Evolutionary conservation across 2,797 vertebrate genomes (phyloP).

Genomic region (Hydrolagus colliei): DNA sequence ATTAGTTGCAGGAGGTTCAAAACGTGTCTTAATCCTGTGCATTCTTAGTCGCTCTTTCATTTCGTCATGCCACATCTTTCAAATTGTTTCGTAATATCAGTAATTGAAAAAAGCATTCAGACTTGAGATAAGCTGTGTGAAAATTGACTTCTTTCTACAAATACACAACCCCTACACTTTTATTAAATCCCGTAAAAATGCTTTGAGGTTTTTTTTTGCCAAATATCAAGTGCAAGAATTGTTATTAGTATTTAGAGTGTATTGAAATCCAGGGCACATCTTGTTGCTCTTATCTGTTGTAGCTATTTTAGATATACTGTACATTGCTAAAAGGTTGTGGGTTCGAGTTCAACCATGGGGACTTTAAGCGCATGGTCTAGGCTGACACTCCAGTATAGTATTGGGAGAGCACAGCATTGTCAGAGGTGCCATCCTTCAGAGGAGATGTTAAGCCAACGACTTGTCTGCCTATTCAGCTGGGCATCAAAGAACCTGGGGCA

Average conservation of each 20-base stretch:
- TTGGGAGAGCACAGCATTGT: slow-evolving; percentile 13
- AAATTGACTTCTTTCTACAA: slow-evolving; percentile 15
- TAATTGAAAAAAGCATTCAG: no score
- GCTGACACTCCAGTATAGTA: no score
- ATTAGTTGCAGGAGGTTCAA: not conserved
- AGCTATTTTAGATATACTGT: not conserved
- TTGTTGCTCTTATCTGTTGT: slow-evolving; percentile 35
- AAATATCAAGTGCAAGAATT: slow-evolving; percentile 33
- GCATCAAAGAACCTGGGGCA: no score
- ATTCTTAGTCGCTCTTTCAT: not conserved
- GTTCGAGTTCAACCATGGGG: no score
- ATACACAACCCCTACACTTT: slow-evolving; percentile 33
- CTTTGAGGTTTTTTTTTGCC: slow-evolving; percentile 37
- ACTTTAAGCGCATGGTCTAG: not conserved
- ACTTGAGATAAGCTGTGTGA: no score
- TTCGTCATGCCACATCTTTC: slow-evolving; percentile 16
- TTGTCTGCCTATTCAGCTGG: no score
- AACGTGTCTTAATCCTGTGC: not conserved
- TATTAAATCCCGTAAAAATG: slow-evolving; percentile 33
- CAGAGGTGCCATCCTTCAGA: no score
- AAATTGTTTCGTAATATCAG: not conserved
- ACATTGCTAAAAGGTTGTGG: not conserved
- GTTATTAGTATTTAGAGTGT: slow-evolving; percentile 36
- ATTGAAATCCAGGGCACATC: not conserved
- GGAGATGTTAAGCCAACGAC: no score